Evolutionary conservation across 2,113 vertebrate genomes (phyloP).

Genomic region (Nothocercus julius): DNA sequence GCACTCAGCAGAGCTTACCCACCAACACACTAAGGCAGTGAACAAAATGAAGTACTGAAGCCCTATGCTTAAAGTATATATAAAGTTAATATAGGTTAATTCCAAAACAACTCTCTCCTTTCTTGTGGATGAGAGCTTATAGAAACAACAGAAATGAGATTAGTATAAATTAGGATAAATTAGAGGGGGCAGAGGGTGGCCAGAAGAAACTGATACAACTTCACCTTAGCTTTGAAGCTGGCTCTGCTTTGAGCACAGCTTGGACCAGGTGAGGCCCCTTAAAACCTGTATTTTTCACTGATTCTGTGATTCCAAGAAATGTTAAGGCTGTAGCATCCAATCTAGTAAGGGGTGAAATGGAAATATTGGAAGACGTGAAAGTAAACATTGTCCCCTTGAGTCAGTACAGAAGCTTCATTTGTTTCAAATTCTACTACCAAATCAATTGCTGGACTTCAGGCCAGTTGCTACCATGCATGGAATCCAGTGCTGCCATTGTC

Average conservation of each 20-base stretch:
- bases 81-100: not conserved
- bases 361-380: not conserved
- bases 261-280: not conserved
- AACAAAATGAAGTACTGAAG: not conserved
- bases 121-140: not conserved
- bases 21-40: not conserved
- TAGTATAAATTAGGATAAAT: not conserved
- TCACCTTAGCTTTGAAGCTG: not conserved
- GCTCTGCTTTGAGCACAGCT: not conserved
- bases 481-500: not conserved
- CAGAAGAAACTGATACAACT: not conserved
- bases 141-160: not conserved
- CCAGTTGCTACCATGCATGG: not conserved
- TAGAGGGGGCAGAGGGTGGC: not conserved
- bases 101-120: not conserved
- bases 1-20: not conserved
- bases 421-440: not conserved
- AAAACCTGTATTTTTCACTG: not conserved
- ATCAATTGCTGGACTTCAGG: not conserved
- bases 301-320: not conserved
- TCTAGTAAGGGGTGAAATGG: not conserved
- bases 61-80: not conserved
- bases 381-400: not conserved
- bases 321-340: not conserved
- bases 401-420: not conserved